Evolutionary conservation across 1,140 invertebrate genomes (phyloP).

Genomic region (Neodiprion lecontei): DNA sequence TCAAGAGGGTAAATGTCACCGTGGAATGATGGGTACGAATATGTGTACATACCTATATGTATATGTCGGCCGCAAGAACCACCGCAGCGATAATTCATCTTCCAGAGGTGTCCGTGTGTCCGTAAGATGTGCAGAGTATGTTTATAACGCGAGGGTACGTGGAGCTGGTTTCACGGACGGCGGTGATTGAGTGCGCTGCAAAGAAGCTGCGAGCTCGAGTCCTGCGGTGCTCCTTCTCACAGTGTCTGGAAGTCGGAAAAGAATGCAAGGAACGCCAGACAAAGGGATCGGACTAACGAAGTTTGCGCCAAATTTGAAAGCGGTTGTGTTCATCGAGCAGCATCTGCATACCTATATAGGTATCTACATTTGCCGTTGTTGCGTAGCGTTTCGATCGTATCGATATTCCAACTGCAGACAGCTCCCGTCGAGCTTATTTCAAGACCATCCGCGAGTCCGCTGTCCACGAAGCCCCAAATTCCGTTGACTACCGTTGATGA

Average conservation of each 20-base stretch:
- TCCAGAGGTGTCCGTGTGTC: neutral
- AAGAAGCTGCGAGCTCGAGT: neutral
- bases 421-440: slow-evolving; percentile 14
- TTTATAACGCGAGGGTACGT: neutral
- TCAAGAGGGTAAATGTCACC: no score
- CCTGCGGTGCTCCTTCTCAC: neutral
- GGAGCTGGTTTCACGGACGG: neutral
- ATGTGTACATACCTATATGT: no score
- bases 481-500: slow-evolving; percentile 12
- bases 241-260: neutral
- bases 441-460: slow-evolving; percentile 18
- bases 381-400: no score
- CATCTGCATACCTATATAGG: slow-evolving; percentile 8
- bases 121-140: neutral
- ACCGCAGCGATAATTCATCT: neutral
- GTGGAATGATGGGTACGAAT: no score
- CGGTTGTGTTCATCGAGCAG: neutral
- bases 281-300: neutral
- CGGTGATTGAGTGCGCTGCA: neutral
- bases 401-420: no score
- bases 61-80: neutral
- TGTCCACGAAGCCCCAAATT: slow-evolving; percentile 14
- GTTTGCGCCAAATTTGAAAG: neutral
- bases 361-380: slow-evolving; percentile 14
- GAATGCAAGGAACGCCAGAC: neutral